Evolutionary conservation across 2,888 invertebrate species (phyloP), one percentile per base, ranked within the genome.

Genomic region (Pyrgus malvae): DNA sequence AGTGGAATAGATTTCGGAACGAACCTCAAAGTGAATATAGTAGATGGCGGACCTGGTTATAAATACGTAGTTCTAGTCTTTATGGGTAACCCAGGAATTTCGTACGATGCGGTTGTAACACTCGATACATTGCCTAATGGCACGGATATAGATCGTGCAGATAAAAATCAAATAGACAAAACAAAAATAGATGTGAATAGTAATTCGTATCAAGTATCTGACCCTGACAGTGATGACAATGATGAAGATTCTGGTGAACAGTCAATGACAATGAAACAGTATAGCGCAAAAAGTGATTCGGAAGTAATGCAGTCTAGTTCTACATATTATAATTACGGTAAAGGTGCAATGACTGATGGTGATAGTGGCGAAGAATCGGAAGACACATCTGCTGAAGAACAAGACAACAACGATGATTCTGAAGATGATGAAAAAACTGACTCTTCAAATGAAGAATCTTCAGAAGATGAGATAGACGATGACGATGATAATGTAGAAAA

Each of bases 41-140:
- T 81, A 8, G 86, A 89, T 57, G 90, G 90, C 40, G 90, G 90
- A 14, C 90, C 90, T 63, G 90, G 89, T 40, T 86, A 75, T 61
- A 84, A 83, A 66, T 87, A 85, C 67, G 84, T 82, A 2, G 83
- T 88, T 1, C 57, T 90, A 37, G 79, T 83, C 59, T 81, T 90
- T 44, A 74, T 76, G 64, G 87, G 89, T 61, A 87, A 87, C 37
- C 63, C 72, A 63, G 82, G 77, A 9, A 72, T 73, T 4, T 66
- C 77, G 5, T 90, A 82, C 49, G 88, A 90, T 61, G 82, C 83
- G 16, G 80, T 88, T 2, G 64, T 90, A 41, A 86, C 88, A 31
- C 64, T 89, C 55, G 74, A 87, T 63, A 87, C 84, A 27, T 56
- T 83, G 29, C 64, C 70, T 2, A 62, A 53, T 56, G 69, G 69